Percentiles rank a stretch among this genome's conserved stretches.
Conservation (phyloP, 2,888 invertebrate genomes). For the Agrypnus murinus region DNA sequence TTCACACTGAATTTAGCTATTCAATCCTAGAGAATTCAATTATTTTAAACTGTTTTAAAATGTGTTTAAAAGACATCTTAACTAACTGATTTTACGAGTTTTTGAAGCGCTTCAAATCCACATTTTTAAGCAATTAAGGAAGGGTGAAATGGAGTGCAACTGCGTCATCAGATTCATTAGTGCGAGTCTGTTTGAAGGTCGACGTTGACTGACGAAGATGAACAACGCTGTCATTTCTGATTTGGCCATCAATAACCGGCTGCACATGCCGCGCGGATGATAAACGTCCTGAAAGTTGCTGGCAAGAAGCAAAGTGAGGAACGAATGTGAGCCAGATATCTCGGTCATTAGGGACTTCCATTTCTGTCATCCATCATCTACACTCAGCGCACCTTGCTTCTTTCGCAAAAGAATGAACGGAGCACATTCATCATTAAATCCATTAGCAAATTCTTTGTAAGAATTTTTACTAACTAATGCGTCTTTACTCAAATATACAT, state of each 20-base stretch:
- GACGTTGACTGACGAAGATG: constrained; percentile 69
- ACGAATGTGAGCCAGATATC: constrained; percentile 66
- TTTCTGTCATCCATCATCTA: constrained; percentile 68
- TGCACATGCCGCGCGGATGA: constrained; percentile 66
- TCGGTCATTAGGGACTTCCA: constrained; percentile 68
- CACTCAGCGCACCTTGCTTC: constrained; percentile 56
- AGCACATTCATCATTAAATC: constrained; percentile 58
- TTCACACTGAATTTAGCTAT: no score
- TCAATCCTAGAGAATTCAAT: no score
- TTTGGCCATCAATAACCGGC: constrained; percentile 69
- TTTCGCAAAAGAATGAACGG: constrained; percentile 56
- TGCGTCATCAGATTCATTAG: constrained; percentile 67
- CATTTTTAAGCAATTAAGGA: constrained; percentile 39
- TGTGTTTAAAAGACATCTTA: no score
- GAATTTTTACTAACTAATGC: constrained; percentile 44
- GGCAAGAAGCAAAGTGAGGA: constrained; percentile 64
- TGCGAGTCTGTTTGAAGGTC: constrained; percentile 59
- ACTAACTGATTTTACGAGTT: no score
- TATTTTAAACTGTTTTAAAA: no score
- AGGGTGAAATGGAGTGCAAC: constrained; percentile 54
- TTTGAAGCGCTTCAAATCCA: constrained; percentile 1
- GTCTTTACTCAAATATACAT: background rate
- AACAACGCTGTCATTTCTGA: constrained; percentile 70
- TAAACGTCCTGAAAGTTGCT: constrained; percentile 66
- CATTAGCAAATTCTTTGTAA: constrained; percentile 53